Conservation (phyloP, 2,888 invertebrate genomes). For the Aphidius colemani region DNA sequence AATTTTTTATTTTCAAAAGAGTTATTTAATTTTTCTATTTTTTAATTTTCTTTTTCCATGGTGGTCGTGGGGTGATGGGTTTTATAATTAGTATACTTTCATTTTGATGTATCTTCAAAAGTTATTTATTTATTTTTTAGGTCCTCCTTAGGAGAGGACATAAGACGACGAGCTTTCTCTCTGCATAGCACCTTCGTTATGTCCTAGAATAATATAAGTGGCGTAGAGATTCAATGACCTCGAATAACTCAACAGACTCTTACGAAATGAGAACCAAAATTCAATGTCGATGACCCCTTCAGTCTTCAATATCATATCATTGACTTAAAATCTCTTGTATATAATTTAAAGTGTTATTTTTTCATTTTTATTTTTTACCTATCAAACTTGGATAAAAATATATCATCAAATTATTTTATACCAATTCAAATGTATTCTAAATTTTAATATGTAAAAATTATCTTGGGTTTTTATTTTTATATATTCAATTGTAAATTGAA, state of each 20-base stretch:
- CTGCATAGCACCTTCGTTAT: no score
- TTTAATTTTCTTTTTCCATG: no score
- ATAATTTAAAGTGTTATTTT: not conserved
- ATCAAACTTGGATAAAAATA: no score
- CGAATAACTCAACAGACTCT: constrained; percentile 15
- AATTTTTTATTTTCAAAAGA: not conserved
- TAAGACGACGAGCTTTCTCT: no score
- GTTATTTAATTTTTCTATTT: constrained; percentile 8
- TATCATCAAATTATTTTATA: no score
- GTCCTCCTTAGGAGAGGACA: no score
- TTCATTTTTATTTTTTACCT: not conserved
- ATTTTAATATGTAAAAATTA: no score
- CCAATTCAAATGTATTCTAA: no score
- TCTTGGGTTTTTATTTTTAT: no score
- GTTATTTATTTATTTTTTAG: not conserved
- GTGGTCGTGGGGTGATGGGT: not conserved
- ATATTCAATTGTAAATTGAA: no score
- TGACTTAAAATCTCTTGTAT: not conserved
- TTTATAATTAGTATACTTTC: not conserved
- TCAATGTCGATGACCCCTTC: constrained; percentile 19
- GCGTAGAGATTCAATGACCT: constrained; percentile 16
- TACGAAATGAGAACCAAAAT: constrained; percentile 16
- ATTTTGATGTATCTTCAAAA: not conserved
- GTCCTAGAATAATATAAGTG: no score
- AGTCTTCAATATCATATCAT: not conserved